Evolutionary conservation across 1,140 invertebrate genomes (phyloP).

Genomic region (Leptinotarsa undecemlineata): DNA sequence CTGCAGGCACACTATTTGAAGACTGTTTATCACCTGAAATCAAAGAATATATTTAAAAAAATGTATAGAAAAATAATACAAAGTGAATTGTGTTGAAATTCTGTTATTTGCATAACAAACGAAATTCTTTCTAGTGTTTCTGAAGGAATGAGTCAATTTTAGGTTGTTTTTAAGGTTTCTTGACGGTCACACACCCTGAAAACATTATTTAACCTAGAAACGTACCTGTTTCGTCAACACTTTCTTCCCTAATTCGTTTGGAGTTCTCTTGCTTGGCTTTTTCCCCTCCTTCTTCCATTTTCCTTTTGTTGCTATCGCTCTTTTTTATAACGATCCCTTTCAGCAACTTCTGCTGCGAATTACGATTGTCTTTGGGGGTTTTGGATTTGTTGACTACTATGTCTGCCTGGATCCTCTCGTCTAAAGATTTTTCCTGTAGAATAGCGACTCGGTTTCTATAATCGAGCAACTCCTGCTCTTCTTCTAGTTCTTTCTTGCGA

Average conservation of each 20-base stretch:
- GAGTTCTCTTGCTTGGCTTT: slow-evolving; percentile 41
- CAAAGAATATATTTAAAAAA: no score
- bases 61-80: no score
- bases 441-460: slow-evolving; percentile 80
- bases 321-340: slow-evolving; percentile 66
- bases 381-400: slow-evolving; percentile 53
- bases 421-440: slow-evolving; percentile 73
- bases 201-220: background rate
- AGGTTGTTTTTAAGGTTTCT: slow-evolving; percentile 35
- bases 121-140: no score
- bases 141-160: slow-evolving; percentile 23
- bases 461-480: slow-evolving; percentile 79
- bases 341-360: slow-evolving; percentile 63
- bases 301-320: slow-evolving; percentile 61
- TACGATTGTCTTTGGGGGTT: slow-evolving; percentile 35
- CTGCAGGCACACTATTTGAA: background rate
- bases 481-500: slow-evolving; percentile 77
- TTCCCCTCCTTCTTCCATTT: slow-evolving; percentile 61
- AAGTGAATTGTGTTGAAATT: no score
- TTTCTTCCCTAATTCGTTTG: slow-evolving; percentile 34
- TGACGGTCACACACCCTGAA: background rate
- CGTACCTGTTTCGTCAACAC: slow-evolving; percentile 22
- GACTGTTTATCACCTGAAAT: slow-evolving; percentile 6
- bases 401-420: slow-evolving; percentile 66
- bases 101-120: no score